Conservation (phyloP, 1,140 invertebrate genomes). For the Philopotamus ludificatus region DNA sequence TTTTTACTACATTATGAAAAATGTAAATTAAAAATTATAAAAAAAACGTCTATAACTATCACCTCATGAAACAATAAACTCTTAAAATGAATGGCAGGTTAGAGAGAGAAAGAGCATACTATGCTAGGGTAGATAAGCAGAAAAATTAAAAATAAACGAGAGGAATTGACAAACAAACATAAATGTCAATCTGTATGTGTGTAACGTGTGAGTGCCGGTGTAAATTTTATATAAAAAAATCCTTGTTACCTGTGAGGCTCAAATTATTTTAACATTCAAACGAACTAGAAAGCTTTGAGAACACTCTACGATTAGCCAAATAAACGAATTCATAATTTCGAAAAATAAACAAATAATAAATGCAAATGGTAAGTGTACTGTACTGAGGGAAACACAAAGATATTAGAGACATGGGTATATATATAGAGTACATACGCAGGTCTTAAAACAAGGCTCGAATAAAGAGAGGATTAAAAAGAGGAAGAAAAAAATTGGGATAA, state of each 20-base stretch:
- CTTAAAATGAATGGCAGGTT: slow-evolving; percentile 39
- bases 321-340: background rate
- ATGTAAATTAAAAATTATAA: too few species aligned
- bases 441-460: background rate
- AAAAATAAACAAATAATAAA: too few species aligned
- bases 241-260: background rate
- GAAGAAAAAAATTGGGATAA: slow-evolving; percentile 35
- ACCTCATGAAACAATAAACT: slow-evolving; percentile 28
- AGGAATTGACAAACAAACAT: slow-evolving; percentile 1
- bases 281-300: background rate
- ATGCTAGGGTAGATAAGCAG: slow-evolving; percentile 19
- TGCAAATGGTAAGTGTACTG: background rate
- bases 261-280: background rate
- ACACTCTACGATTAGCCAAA: background rate
- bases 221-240: too few species aligned
- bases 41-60: slow-evolving; percentile 17
- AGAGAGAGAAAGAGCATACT: slow-evolving; percentile 41
- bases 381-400: too few species aligned
- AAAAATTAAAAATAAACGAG: slow-evolving; percentile 14
- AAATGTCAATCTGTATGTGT: background rate
- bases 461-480: slow-evolving; percentile 24
- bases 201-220: too few species aligned
- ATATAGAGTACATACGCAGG: background rate
- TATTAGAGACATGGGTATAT: background rate
- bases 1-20: too few species aligned